Base-by-base conservation (phyloP, 2,888 invertebrate species). In the Drosophila hamatofila region DNA sequence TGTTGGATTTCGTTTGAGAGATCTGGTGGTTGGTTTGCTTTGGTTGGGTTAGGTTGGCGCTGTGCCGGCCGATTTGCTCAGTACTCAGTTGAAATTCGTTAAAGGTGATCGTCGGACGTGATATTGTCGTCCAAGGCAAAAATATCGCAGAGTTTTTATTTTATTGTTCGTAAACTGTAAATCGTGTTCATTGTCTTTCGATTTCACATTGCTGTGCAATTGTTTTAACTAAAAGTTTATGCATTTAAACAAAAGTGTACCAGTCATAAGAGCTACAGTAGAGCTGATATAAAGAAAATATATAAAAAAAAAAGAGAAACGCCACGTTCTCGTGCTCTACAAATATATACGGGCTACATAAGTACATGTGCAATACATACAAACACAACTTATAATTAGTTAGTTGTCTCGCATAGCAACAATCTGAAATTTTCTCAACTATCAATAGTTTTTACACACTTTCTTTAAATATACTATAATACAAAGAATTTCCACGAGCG, bases 281-380 rank as follows among this genome's bases (percentile, higher is more conserved):
- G 67, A 72, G 68, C 62, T 72, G 69, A 73, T 60, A 61, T 52
- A 41, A 44, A 69, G 35, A 46, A 58, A 70, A 48, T 52, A 51
- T 54, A 48, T 52, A 51, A 37, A 61, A 70, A 65, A 55, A n/a
- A 23, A 61, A 64, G 49, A 54, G 65, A 75, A 78, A 52, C 84
- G 84, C 89, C 89, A 89, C 89, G 88, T 88, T 89, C 72, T 87
- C 73, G 67, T 66, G 68, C 58, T 80, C 77, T 59, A 66, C 68
- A 72, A 75, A 63, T 51, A 75, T 56, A 37, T 7, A 30, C 18
- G 33, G 14, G 21, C 37, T 42, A 61, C 25, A 54, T 3, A 35
- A 6, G 23, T 16, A 37, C 12, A 70, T 42, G 48, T 69, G 72
- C 48, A 51, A 54, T 18, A 30, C 14, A 49, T 37, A 52, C 30